phyloP scores from a whole-genome alignment of 2,888 invertebrate genomes.

The Eupithecia exiguata region DNA sequence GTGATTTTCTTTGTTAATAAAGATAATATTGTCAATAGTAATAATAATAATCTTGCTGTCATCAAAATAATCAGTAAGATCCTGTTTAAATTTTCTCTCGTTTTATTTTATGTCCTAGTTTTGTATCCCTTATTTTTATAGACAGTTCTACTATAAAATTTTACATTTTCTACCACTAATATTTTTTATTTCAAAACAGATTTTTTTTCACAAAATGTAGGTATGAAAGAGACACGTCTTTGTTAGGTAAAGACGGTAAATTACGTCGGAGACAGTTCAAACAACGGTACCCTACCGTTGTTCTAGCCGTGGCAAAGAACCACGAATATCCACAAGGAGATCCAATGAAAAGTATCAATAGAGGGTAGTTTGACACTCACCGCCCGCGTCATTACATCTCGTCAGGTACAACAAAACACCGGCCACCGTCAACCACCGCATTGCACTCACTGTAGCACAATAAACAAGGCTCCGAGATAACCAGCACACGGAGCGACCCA shows the following conservation, averaged over 20 bases:
- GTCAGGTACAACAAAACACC: conserved; percentile 65
- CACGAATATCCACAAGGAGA: neutral
- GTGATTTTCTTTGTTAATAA: no score
- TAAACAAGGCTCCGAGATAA: conserved; percentile 54
- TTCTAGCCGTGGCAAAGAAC: neutral
- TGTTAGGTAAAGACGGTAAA: neutral
- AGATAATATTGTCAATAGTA: no score
- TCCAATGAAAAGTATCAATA: neutral
- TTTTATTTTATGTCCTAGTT: no score
- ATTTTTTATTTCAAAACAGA: no score
- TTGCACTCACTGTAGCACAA: conserved; percentile 71
- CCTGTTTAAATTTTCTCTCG: no score
- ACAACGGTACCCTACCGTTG: neutral
- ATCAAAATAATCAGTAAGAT: no score
- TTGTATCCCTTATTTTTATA: no score
- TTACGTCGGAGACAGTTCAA: neutral
- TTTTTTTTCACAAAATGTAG: no score
- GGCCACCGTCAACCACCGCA: conserved; percentile 71
- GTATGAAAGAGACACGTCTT: neutral
- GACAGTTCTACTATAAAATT: no score
- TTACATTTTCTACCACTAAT: no score
- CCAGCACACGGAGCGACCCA: conserved; percentile 58
- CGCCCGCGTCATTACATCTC: conserved; percentile 61
- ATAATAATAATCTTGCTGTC: no score
- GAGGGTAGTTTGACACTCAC: conserved; percentile 57